Base-by-base conservation (phyloP, 1,140 invertebrate genomes). In the Hirudo medicinalis region DNA sequence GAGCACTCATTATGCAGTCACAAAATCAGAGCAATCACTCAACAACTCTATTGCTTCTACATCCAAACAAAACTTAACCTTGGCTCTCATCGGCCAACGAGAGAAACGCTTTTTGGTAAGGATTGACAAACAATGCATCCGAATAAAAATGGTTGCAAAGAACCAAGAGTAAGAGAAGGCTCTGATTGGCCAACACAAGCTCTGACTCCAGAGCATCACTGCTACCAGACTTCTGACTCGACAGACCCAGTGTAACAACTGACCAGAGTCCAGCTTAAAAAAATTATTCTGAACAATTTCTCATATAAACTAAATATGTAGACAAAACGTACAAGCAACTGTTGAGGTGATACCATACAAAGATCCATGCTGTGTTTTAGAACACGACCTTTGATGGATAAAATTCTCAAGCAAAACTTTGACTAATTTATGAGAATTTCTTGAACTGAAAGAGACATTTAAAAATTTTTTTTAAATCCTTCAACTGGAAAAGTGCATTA, bases 81-180 rank as follows among this genome's bases (percentile, higher is more conserved):
- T 87, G 84, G 69, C 85, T 85, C 80, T 90, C 88, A 22, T 70
- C 69, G 68, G 88, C 85, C 79, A 92, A 94, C 54, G 86, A 85
- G 75, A 93, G 89, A 67, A 97, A 77, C 55, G 92, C 89, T 74
- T 89, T 85, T 76, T 92, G 86, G 79, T 93, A 97, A 25, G 91
- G 88, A 78, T 86, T 86, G 53, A 74, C 74, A 3, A 78, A n/a
- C 75, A 70, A 17, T 68, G 76, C 70, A 32, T 82, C 80, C 75
- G 78, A 81, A 6, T 89, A 90, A 80, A 90, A 94, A 82, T 97
- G 92, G 84, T 97, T 97, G 6, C 90, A 87, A 72, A 99, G 83
- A 67, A 94, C 87, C 70, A 97, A 83, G 57, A 95, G 82, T 36
- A 97, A 84, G 66, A 97, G 82, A 55, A 94, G 85, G 76, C 91